Evolutionary conservation across 2,113 vertebrate genomes (phyloP).

Genomic region (Mystacornis crossleyi): DNA sequence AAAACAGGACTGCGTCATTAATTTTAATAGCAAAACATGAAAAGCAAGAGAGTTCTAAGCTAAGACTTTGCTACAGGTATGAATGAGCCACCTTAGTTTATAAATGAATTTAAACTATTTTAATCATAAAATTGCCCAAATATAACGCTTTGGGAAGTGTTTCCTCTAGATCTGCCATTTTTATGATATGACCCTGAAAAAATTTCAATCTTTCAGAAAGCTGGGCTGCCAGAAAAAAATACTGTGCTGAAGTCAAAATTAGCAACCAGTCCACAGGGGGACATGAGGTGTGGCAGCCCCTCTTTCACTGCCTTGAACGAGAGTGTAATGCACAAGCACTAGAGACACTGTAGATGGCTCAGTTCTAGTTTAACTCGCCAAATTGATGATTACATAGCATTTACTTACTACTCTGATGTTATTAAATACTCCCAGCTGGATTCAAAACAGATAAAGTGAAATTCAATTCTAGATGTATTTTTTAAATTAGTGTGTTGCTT

Average conservation of each 20-base stretch:
- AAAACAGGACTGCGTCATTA: not conserved
- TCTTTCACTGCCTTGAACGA: not conserved
- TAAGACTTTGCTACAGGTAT: not conserved
- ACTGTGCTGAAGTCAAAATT: not conserved
- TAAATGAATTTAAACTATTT: not conserved
- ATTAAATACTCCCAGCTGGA: not conserved
- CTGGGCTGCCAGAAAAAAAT: not conserved
- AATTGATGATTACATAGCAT: not conserved
- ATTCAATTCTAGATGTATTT: not conserved
- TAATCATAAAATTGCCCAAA: not conserved
- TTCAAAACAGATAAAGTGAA: not conserved
- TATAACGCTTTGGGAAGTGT: not conserved
- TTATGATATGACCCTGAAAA: not conserved
- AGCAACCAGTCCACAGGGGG: not conserved
- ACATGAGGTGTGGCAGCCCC: not conserved
- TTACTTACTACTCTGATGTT: constrained; percentile 2
- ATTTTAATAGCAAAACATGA: not conserved
- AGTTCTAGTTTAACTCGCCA: not conserved
- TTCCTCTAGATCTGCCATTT: not conserved
- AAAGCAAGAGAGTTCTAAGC: not conserved
- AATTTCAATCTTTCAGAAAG: not conserved
- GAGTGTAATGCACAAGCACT: not conserved
- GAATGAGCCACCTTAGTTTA: not conserved
- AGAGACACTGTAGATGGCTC: not conserved
- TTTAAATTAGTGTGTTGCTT: not conserved